These are phyloP conservation scores for Sphenodon punctatus DNA, from an alignment of 2,797 vertebrate species.

Conservation along the genomic window DNA sequence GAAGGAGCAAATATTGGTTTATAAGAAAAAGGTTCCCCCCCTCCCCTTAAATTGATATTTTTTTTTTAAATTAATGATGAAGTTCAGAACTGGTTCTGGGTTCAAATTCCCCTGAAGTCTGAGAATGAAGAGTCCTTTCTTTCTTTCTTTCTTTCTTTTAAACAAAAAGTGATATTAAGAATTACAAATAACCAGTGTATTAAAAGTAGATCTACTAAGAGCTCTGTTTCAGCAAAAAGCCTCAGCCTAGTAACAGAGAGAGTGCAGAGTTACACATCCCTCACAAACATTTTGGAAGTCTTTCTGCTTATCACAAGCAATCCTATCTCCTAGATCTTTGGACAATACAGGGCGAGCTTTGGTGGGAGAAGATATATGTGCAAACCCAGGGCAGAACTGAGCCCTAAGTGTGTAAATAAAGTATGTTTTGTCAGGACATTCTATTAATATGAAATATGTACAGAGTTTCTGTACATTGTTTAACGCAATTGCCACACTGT, in stretches of 20 bases:
- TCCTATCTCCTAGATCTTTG: accelerated
- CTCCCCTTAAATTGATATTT: too few species aligned
- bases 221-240: background rate
- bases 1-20: too few species aligned
- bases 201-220: background rate
- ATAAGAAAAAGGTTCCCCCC: too few species aligned
- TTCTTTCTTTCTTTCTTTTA: too few species aligned
- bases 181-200: background rate
- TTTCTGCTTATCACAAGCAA: background rate
- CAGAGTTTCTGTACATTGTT: background rate
- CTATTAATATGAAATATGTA: background rate
- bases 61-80: too few species aligned
- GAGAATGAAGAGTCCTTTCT: too few species aligned
- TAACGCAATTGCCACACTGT: background rate
- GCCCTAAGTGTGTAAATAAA: background rate
- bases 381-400: background rate
- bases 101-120: background rate
- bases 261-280: too few species aligned
- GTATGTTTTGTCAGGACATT: background rate
- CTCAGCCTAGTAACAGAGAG: background rate
- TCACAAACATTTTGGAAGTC: background rate
- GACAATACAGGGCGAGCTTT: accelerated
- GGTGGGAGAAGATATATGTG: background rate
- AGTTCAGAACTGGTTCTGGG: background rate
- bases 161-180: background rate